These are phyloP conservation scores for Camarhynchus parvulus DNA, from an alignment of 2,113 vertebrate species.

Conservation along the genomic window DNA sequence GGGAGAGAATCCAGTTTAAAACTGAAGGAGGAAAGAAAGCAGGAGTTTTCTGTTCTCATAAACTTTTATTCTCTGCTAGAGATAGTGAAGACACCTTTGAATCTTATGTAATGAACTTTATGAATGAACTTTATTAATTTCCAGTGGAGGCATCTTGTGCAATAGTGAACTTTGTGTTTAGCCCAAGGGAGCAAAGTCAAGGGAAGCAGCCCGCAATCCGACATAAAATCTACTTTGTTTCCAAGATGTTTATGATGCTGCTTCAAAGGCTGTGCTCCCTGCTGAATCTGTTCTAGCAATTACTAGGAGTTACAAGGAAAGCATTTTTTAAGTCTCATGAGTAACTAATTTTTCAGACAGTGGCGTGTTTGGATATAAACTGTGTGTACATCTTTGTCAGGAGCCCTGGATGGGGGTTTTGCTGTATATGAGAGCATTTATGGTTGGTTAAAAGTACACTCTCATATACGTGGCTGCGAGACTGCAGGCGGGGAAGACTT, in stretches of 20 bases:
- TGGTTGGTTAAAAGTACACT: neutral
- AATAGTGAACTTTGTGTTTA: neutral
- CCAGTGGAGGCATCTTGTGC: neutral
- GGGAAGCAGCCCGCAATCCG: neutral
- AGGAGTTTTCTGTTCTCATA: neutral
- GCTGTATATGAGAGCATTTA: neutral
- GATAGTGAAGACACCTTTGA: neutral
- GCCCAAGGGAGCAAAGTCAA: neutral
- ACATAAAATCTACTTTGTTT: neutral
- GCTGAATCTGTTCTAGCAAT: neutral
- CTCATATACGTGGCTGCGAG: rapidly evolving
- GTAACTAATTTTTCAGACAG: neutral
- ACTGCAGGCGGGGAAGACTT: neutral
- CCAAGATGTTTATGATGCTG: neutral
- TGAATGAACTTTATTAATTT: neutral
- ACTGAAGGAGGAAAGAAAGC: neutral
- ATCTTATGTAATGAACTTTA: neutral
- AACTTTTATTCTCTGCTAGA: neutral
- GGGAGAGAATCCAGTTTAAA: rapidly evolving
- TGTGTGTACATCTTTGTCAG: neutral
- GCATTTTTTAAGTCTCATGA: neutral
- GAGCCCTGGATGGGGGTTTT: neutral
- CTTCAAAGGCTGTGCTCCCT: neutral
- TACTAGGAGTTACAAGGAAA: neutral
- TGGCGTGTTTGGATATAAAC: neutral